Evolutionary conservation across 2,888 invertebrate genomes (phyloP), one percentile per base, ranked within the genome.

Genomic region (Drosophila buzzatii): DNA sequence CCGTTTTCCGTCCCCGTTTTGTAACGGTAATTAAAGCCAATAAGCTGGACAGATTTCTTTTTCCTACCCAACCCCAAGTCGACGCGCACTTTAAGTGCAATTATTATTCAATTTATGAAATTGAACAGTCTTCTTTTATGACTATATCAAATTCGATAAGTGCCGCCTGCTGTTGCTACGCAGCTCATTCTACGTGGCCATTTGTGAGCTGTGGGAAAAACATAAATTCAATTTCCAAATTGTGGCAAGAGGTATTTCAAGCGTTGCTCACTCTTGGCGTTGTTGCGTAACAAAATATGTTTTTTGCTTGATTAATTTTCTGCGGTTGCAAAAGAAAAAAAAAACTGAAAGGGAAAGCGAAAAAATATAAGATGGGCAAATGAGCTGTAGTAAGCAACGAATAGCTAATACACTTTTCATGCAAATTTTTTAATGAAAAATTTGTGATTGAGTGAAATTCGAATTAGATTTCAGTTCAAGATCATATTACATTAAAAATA

Each of bases 271-370:
- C 56, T 70, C 57, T 69, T 70, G 79, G 79, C 70, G 82, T 23
- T 56, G 61, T 70, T 65, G 82, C 77, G 79, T 77, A 71, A 78
- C 23, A 44, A 75, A 76, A 70, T 42, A 64, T 77, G 63, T 68
- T 66, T 77, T 85, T 82, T 82, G 79, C 89, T 86, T 85, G 85
- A 86, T 86, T 89, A 89, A 86, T 84, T 89, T 81, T 81, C 72
- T 76, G 74, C 60, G 76, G 71, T 70, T 72, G 58, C 66, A 64
- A 73, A 60, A 69, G 56, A 2, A 8, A 23, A 44, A 44, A 44
- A 41, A 10, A 20, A 20, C n/a, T 23, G 23, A 23, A 3, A 3
- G 3, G 39, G 45, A 57, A 70, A 71, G 55, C 49, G 41, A 64
- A 37, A 37, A 14, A 35, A 45, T 10, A 35, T 7, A 5, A 10